A percentile compares a stretch with the other conserved stretches of the same genome.
Conservation (phyloP, 2,113 vertebrate genomes). For the Toxotes chatareus region DNA sequence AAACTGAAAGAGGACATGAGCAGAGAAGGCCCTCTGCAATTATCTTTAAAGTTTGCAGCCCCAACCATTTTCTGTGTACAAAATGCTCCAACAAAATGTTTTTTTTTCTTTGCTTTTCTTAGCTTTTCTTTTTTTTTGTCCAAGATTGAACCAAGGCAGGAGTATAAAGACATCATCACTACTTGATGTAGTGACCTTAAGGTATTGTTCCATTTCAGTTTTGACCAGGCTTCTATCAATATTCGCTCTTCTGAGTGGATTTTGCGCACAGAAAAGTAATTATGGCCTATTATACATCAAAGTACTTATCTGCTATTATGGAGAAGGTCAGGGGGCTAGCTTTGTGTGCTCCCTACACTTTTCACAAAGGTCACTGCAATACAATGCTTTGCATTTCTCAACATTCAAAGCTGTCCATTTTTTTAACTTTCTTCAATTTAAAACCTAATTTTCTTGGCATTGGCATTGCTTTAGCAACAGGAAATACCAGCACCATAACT, state of each 20-base stretch:
- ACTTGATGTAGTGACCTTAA: constrained; percentile 69
- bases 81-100: constrained; percentile 3
- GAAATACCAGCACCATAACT: not conserved
- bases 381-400: constrained; percentile 54
- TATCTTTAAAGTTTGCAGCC: constrained; percentile 27
- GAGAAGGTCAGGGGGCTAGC: constrained; percentile 66
- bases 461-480: constrained; percentile 40
- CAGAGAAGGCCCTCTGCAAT: constrained; percentile 33
- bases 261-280: constrained; percentile 75
- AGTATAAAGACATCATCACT: constrained; percentile 55
- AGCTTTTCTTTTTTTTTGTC: not conserved
- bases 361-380: constrained; percentile 51
- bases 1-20: constrained; percentile 22
- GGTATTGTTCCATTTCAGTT: constrained; percentile 69
- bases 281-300: constrained; percentile 69
- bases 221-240: constrained; percentile 45
- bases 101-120: not conserved
- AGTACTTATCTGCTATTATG: constrained; percentile 71
- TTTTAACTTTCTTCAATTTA: constrained; percentile 35
- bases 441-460: constrained; percentile 26
- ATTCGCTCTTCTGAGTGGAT: constrained; percentile 61
- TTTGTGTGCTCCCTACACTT: constrained; percentile 56
- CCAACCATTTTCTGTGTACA: constrained; percentile 18
- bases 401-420: constrained; percentile 54
- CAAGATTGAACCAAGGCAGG: constrained; percentile 22